phyloP scores from a whole-genome alignment of 2,113 vertebrate genomes.

The Eupsittula cactorum region DNA sequence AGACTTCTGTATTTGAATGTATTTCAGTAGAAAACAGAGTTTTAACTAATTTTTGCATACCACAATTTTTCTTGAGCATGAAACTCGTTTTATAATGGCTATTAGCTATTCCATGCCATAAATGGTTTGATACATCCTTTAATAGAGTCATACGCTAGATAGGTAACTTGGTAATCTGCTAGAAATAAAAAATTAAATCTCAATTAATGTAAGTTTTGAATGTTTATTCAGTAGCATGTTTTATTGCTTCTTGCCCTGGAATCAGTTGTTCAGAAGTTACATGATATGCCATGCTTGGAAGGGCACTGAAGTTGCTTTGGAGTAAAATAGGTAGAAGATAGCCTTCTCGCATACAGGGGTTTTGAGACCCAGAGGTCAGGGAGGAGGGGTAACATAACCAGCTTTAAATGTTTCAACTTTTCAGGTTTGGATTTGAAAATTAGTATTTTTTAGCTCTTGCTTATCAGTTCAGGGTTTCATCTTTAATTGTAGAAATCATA shows the following conservation, averaged over 20 bases:
- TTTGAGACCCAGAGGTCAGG: background rate
- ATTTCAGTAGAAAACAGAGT: background rate
- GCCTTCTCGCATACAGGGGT: background rate
- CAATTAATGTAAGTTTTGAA: background rate
- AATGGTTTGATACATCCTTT: background rate
- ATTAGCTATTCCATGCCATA: background rate
- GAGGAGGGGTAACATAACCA: background rate
- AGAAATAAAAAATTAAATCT: background rate
- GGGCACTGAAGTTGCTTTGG: background rate
- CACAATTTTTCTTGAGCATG: background rate
- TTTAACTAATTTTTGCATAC: background rate
- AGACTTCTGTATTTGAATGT: background rate
- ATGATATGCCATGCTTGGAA: background rate
- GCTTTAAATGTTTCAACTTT: background rate
- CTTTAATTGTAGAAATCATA: background rate
- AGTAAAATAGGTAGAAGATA: background rate
- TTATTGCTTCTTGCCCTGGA: background rate
- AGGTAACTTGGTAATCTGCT: background rate
- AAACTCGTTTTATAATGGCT: background rate
- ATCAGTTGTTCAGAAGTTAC: background rate
- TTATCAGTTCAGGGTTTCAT: background rate
- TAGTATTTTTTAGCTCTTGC: background rate
- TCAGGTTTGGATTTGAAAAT: background rate
- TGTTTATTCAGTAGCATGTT: background rate
- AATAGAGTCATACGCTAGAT: background rate